These are phyloP conservation scores for Meteorus sp. DNA, from an alignment of 1,140 invertebrate species.

Conservation along the genomic window DNA sequence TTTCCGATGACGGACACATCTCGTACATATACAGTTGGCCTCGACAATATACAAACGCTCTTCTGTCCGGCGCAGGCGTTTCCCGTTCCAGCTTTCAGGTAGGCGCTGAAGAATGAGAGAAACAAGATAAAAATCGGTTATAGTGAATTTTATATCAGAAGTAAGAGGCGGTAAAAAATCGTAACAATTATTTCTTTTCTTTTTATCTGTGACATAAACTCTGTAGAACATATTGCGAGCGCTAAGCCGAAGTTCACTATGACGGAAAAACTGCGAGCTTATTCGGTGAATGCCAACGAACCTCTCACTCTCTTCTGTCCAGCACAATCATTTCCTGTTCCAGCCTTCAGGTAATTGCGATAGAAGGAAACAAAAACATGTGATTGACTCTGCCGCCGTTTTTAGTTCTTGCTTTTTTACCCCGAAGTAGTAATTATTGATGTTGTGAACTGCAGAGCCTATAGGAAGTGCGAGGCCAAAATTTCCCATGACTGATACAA, in stretches of 20 bases:
- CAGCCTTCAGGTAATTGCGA: conserved; percentile 56
- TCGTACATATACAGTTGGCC: conserved; percentile 39
- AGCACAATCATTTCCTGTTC: conserved; percentile 64
- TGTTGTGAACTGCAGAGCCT: conserved; percentile 62
- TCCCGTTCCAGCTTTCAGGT: conserved; percentile 61
- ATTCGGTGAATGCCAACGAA: conserved; percentile 51
- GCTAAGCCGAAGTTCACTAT: conserved; percentile 35
- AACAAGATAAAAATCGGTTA: too few relatives aligned
- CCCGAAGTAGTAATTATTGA: too few relatives aligned
- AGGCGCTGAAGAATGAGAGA: conserved; percentile 10
- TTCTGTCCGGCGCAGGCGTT: conserved; percentile 67
- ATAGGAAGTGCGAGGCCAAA: conserved; percentile 68
- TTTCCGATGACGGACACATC: conserved; percentile 42
- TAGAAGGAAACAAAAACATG: neutral
- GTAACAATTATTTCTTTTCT: neutral
- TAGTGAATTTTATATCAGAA: neutral
- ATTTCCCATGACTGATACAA: conserved; percentile 67
- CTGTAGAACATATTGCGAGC: conserved; percentile 32
- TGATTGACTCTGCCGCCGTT: neutral
- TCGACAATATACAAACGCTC: conserved; percentile 58
- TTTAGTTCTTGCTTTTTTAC: neutral
- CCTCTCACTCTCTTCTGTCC: conserved; percentile 64
- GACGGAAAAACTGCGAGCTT: conserved; percentile 46
- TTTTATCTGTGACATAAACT: conserved; percentile 14
- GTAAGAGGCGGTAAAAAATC: too few relatives aligned